Evolutionary conservation across 2,888 invertebrate genomes (phyloP).

Genomic region (Drosophila tanythrix): DNA sequence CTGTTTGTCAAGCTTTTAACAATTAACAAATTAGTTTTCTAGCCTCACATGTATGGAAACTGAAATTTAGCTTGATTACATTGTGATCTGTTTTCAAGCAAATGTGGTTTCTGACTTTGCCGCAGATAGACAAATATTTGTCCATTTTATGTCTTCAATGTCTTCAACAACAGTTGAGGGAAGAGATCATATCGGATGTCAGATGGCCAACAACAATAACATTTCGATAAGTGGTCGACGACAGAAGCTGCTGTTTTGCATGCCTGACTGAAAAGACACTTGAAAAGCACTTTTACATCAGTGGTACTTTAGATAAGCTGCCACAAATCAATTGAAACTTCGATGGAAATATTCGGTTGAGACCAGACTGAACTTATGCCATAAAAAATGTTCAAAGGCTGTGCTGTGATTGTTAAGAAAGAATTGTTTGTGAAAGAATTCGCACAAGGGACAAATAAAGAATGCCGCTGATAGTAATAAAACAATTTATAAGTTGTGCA

Average conservation of each 20-base stretch:
- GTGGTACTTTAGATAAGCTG: background rate
- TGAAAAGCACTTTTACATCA: background rate
- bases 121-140: background rate
- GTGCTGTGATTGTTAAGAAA: background rate
- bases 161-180: background rate
- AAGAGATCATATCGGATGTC: constrained; percentile 13
- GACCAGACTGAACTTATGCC: background rate
- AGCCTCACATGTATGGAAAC: background rate
- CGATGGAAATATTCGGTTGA: background rate
- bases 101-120: constrained; percentile 9
- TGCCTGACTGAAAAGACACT: background rate
- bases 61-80: background rate
- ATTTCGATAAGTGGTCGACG: background rate
- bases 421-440: background rate
- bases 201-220: background rate
- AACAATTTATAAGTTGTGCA: constrained; percentile 67
- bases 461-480: constrained; percentile 61
- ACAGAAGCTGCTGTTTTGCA: background rate
- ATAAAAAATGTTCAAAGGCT: constrained; percentile 7
- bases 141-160: background rate
- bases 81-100: background rate
- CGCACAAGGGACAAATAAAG: background rate
- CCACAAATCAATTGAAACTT: background rate
- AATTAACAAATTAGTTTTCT: background rate
- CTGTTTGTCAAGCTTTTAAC: background rate